A percentile compares a stretch with the other conserved stretches of the same genome.
These are phyloP conservation scores for Wiebesia pumilae DNA, from an alignment of 1,140 invertebrate genomes.

Conservation along the genomic window DNA sequence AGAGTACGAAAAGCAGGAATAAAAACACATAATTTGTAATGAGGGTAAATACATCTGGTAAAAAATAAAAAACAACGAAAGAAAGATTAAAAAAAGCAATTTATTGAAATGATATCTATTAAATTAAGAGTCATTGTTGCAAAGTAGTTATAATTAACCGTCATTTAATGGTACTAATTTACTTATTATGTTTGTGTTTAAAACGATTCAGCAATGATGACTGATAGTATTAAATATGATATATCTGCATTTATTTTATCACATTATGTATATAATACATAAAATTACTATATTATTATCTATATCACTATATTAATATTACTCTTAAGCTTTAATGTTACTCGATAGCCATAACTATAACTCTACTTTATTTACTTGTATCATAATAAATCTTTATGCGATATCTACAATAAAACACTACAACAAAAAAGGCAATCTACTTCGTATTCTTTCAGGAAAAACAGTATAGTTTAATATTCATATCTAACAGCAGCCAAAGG, in stretches of 20 bases:
- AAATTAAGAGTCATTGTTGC: no score
- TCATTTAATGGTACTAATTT: no score
- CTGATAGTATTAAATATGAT: not conserved
- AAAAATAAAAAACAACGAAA: not conserved
- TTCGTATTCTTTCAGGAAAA: slow-evolving; percentile 4
- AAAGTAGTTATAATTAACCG: no score
- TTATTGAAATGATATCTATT: no score
- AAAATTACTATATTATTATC: slow-evolving; percentile 6
- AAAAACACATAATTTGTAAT: not conserved
- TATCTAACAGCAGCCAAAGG: not conserved
- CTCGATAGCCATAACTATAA: not conserved
- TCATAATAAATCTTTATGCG: not conserved
- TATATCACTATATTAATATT: not conserved
- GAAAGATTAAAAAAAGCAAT: no score
- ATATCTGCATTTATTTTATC: not conserved
- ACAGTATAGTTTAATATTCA: slow-evolving; percentile 36
- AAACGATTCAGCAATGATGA: no score
- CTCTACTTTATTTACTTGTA: not conserved
- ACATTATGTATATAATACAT: not conserved
- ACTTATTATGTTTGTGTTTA: no score
- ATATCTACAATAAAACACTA: not conserved
- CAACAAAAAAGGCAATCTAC: slow-evolving; percentile 1
- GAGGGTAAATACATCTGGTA: not conserved
- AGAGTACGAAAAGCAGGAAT: not conserved
- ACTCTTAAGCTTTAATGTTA: not conserved